Evolutionary conservation across 2,113 vertebrate genomes (phyloP).

Genomic region (Anarrhichthys ocellatus): DNA sequence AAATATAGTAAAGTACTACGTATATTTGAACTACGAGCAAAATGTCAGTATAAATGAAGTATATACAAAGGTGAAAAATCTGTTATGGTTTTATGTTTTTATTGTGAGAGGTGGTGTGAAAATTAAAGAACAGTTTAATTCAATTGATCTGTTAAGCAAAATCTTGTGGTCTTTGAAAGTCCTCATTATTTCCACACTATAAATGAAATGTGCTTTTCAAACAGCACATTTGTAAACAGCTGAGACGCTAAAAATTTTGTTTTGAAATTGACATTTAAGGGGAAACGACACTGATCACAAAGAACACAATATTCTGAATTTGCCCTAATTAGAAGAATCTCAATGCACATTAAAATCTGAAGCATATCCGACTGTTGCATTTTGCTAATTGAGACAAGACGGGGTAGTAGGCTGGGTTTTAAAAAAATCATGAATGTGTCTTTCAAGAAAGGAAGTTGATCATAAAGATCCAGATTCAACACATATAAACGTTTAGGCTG

Average conservation of each 20-base stretch:
- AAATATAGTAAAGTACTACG: constrained; percentile 69
- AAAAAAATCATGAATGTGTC: not conserved
- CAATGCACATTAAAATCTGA: not conserved
- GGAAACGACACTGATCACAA: not conserved
- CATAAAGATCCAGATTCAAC: not conserved
- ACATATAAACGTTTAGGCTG: not conserved
- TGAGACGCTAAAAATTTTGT: not conserved
- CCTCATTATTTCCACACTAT: not conserved
- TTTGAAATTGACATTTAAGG: not conserved
- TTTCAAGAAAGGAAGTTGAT: not conserved
- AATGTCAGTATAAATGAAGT: constrained; percentile 73
- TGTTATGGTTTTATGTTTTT: constrained; percentile 64
- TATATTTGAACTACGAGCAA: constrained; percentile 69
- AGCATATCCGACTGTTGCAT: not conserved
- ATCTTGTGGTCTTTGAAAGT: not conserved
- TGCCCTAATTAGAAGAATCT: not conserved
- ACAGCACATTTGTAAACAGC: not conserved
- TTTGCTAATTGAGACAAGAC: not conserved
- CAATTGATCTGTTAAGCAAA: not conserved
- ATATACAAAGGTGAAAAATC: constrained; percentile 58
- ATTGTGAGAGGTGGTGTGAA: constrained; percentile 71
- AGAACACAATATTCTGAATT: not conserved
- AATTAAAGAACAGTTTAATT: constrained; percentile 64
- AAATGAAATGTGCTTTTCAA: not conserved
- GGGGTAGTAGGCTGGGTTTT: not conserved